A percentile compares a stretch with the other conserved stretches of the same genome.
phyloP scores from a whole-genome alignment of 2,888 invertebrate genomes.

The Tipula lateralis region DNA sequence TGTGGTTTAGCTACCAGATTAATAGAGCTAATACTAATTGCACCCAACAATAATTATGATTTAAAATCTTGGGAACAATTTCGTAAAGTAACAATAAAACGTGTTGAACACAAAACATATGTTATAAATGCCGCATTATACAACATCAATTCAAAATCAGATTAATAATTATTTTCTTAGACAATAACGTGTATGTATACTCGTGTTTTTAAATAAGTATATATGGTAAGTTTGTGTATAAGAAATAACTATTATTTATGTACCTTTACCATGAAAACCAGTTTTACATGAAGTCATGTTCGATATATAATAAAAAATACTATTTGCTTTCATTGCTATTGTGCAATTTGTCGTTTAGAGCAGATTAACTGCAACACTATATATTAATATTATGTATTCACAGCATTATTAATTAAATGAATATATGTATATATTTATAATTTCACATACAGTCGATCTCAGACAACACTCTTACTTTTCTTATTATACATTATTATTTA shows the following conservation, averaged over 20 bases:
- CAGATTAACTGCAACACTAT: neutral
- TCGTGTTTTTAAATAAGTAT: neutral
- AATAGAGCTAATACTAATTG: neutral
- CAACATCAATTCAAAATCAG: neutral
- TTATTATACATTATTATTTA: neutral
- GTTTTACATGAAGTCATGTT: neutral
- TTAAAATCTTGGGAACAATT: neutral
- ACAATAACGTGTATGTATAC: neutral
- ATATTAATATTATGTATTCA: neutral
- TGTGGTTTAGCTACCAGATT: too few species aligned
- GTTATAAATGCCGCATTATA: neutral
- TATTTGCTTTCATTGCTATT: neutral
- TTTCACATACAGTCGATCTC: neutral
- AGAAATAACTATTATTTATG: neutral
- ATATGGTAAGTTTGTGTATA: neutral
- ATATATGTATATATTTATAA: neutral
- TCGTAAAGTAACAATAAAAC: neutral
- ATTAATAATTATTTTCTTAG: neutral
- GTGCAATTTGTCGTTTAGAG: neutral
- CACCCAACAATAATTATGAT: neutral
- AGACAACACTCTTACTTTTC: neutral
- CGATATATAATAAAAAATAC: neutral
- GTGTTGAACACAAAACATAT: neutral
- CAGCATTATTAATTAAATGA: neutral
- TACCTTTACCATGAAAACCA: neutral